Evolutionary conservation across 2,888 invertebrate species (phyloP).

Genomic region (Sinohyriopsis cumingii): DNA sequence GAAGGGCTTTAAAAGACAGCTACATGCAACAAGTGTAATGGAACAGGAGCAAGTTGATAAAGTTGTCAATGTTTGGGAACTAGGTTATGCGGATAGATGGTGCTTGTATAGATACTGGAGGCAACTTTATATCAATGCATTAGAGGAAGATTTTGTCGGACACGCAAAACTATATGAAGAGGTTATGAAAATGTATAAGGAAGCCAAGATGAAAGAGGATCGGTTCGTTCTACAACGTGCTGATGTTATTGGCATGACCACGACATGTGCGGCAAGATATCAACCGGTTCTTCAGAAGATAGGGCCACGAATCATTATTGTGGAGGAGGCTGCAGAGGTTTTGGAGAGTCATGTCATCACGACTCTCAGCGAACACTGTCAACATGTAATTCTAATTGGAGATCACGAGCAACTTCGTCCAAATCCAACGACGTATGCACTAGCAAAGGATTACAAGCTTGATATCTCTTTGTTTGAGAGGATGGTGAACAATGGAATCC

Average conservation of each 20-base stretch:
- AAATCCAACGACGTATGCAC: constrained; percentile 79
- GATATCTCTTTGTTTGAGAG: constrained; percentile 89
- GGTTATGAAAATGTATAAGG: constrained; percentile 25
- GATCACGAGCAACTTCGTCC: constrained; percentile 89
- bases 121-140: constrained; percentile 25
- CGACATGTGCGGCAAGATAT: constrained; percentile 66
- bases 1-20: no score
- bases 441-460: constrained; percentile 80
- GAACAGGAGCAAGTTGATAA: no score
- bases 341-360: constrained; percentile 88
- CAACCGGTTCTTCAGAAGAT: constrained; percentile 58
- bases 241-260: constrained; percentile 67
- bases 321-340: constrained; percentile 93
- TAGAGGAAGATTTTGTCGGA: constrained; percentile 24
- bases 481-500: constrained; percentile 80
- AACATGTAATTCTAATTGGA: constrained; percentile 89
- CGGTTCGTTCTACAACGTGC: constrained; percentile 45
- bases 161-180: constrained; percentile 14
- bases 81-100: constrained; percentile 69
- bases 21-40: no score
- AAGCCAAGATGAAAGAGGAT: constrained; percentile 50
- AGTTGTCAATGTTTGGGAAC: no score
- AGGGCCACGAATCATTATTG: constrained; percentile 73
- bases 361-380: constrained; percentile 80
- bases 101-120: constrained; percentile 72